These are phyloP conservation scores for Ruditapes philippinarum DNA, from an alignment of 1,140 invertebrate species.

Conservation along the genomic window DNA sequence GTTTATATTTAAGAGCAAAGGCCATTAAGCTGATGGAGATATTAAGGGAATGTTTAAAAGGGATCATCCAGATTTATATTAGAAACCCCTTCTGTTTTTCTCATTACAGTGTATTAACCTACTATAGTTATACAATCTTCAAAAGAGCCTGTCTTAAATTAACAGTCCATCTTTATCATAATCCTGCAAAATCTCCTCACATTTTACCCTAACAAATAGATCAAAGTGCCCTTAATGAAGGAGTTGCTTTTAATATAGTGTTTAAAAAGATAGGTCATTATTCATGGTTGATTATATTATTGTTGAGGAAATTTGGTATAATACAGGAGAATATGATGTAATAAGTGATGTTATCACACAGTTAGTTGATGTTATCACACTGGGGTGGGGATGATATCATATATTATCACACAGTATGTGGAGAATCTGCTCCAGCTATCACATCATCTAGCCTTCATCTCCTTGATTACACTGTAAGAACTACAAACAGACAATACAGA, in stretches of 20 bases:
- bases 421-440: slow-evolving; percentile 23
- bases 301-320: not conserved
- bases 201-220: not conserved
- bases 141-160: slow-evolving; percentile 7
- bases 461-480: slow-evolving; percentile 11
- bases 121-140: not conserved
- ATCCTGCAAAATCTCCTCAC: slow-evolving; percentile 14
- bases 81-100: not conserved
- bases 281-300: slow-evolving; percentile 28
- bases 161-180: not conserved
- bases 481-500: not conserved
- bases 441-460: not conserved
- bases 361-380: slow-evolving; percentile 32
- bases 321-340: not conserved
- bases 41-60: not conserved
- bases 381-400: slow-evolving; percentile 5
- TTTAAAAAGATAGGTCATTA: slow-evolving; percentile 2
- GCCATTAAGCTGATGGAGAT: not conserved
- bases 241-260: not conserved
- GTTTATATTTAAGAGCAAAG: not conserved
- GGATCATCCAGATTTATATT: not conserved
- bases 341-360: slow-evolving; percentile 2
- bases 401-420: slow-evolving; percentile 14
- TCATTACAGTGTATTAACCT: not conserved
- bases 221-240: slow-evolving; percentile 10